phyloP scores from a whole-genome alignment of 2,113 vertebrate species.

The Oreochromis niloticus region DNA sequence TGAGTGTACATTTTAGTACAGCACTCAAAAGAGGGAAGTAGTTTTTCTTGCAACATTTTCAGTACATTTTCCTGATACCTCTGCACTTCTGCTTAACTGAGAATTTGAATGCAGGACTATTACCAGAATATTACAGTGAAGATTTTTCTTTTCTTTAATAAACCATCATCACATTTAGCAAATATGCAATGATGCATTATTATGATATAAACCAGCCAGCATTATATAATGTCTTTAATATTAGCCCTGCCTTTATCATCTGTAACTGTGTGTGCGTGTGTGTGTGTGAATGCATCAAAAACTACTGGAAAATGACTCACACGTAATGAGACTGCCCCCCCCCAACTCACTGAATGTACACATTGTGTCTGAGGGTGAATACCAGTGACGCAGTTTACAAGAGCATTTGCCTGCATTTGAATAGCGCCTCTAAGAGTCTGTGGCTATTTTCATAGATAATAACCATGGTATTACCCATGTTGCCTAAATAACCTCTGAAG shows the following conservation, averaged over 20 bases:
- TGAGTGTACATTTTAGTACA: not conserved
- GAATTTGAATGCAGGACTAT: not conserved
- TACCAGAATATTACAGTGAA: not conserved
- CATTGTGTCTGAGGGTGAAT: not conserved
- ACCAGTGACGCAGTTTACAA: not conserved
- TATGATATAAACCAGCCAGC: not conserved
- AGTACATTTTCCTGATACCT: not conserved
- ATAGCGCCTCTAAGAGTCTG: not conserved
- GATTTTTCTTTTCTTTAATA: not conserved
- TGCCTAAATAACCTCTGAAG: not conserved
- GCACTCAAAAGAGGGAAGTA: not conserved
- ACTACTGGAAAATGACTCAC: not conserved
- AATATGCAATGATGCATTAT: not conserved
- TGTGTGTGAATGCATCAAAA: not conserved
- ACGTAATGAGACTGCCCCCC: not conserved
- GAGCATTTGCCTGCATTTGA: not conserved
- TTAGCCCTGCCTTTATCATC: not conserved
- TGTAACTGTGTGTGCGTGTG: not conserved
- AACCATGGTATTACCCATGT: not conserved
- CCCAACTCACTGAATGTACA: not conserved
- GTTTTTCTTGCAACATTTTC: not conserved
- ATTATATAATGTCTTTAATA: not conserved
- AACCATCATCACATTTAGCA: not conserved
- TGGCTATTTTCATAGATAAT: slow-evolving; percentile 18
- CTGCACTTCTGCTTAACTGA: not conserved